Conservation (phyloP, 2,797 vertebrate species). For the Spinus olivaceus region DNA sequence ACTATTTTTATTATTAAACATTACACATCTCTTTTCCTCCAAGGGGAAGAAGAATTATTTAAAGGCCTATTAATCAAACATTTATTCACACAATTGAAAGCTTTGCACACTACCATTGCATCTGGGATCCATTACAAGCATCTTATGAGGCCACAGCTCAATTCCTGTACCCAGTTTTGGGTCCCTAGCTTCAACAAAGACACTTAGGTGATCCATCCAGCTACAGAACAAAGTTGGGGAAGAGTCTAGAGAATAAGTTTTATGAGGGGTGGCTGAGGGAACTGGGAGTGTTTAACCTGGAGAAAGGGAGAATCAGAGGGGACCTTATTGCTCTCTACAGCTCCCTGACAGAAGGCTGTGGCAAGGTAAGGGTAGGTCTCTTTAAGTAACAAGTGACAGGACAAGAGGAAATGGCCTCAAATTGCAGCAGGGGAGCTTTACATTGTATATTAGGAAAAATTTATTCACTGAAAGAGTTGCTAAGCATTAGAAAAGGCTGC, state of each 20-base stretch:
- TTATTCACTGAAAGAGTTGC: not conserved
- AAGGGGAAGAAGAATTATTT: slow-evolving; percentile 2
- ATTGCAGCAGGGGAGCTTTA: not conserved
- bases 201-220: rapidly evolving
- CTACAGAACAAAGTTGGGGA: not conserved
- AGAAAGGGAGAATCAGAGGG: not conserved
- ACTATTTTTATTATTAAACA: slow-evolving; percentile 21
- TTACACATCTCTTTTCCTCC: not conserved
- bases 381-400: not conserved
- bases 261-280: not conserved
- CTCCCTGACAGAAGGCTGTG: not conserved
- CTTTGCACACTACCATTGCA: not conserved
- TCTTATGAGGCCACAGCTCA: not conserved
- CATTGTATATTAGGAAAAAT: not conserved
- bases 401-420: not conserved
- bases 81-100: not conserved
- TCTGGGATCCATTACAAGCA: not conserved
- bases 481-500: not conserved
- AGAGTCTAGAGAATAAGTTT: not conserved
- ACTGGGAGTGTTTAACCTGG: not conserved
- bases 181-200: not conserved
- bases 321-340: not conserved
- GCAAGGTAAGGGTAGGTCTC: not conserved
- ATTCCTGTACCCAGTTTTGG: not conserved
- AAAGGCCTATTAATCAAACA: slow-evolving; percentile 21